Evolutionary conservation across 2,888 invertebrate species (phyloP).

Genomic region (Ganaspis brasiliensis): DNA sequence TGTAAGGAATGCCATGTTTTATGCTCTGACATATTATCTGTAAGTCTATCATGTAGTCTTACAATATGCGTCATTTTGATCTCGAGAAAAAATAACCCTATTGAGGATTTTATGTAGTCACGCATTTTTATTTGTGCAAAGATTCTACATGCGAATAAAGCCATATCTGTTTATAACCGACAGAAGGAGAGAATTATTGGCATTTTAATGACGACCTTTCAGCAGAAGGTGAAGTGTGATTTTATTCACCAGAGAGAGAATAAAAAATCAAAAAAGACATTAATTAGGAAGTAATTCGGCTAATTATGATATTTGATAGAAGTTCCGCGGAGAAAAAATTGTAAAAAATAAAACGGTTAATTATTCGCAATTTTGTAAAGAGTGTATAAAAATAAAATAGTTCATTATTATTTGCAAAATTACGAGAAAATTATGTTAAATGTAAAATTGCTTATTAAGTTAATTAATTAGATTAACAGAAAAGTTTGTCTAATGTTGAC

Average conservation of each 20-base stretch:
- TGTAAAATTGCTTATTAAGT: no score
- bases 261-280: no score
- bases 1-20: slow-evolving; percentile 26
- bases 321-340: no score
- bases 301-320: no score
- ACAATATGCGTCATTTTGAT: slow-evolving; percentile 19
- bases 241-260: neutral
- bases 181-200: slow-evolving; percentile 14
- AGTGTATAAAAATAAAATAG: no score
- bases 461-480: no score
- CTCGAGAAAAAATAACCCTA: slow-evolving; percentile 26
- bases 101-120: slow-evolving; percentile 24
- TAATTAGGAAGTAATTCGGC: no score
- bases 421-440: no score
- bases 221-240: neutral
- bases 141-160: slow-evolving; percentile 18
- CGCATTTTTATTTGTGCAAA: slow-evolving; percentile 4
- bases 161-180: slow-evolving; percentile 19
- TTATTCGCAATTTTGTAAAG: no score
- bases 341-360: no score
- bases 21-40: slow-evolving; percentile 44
- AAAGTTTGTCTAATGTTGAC: no score
- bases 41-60: slow-evolving; percentile 30
- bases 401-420: no score
- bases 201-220: slow-evolving; percentile 13